These are phyloP conservation scores for Asarcornis scutulata DNA, from an alignment of 2,113 vertebrate species.

Conservation along the genomic window DNA sequence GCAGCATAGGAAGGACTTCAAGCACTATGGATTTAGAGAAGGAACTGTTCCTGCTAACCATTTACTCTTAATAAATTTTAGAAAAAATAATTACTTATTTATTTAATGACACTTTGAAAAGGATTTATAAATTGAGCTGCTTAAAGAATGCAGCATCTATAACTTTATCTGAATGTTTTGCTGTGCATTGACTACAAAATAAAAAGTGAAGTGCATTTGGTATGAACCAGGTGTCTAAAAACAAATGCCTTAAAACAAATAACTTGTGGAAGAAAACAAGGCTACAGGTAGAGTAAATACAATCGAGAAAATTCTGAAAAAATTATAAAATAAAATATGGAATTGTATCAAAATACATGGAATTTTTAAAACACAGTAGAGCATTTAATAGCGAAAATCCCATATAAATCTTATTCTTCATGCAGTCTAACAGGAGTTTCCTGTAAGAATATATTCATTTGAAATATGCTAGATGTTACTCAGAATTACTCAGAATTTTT, in stretches of 20 bases:
- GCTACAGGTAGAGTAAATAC: neutral
- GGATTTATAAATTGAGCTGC: neutral
- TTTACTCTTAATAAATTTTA: conserved; percentile 46
- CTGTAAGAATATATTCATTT: neutral
- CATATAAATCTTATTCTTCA: neutral
- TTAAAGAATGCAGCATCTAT: neutral
- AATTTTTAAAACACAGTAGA: neutral
- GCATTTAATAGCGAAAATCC: neutral
- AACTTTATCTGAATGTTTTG: neutral
- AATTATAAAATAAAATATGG: neutral
- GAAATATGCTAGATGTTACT: neutral
- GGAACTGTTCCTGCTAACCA: conserved; percentile 14
- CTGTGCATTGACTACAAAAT: neutral
- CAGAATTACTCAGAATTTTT: too few species aligned
- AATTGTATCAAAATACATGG: neutral
- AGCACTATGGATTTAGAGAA: conserved; percentile 11
- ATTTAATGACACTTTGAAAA: neutral
- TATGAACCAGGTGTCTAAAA: neutral
- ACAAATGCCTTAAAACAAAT: neutral
- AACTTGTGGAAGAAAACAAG: neutral
- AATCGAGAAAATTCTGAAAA: neutral
- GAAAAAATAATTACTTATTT: neutral
- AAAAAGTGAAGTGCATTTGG: neutral
- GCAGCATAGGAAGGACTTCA: conserved; percentile 36
- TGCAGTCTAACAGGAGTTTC: neutral